Evolutionary conservation across 1,140 invertebrate genomes (phyloP).

Genomic region (Chymomyza costata): DNA sequence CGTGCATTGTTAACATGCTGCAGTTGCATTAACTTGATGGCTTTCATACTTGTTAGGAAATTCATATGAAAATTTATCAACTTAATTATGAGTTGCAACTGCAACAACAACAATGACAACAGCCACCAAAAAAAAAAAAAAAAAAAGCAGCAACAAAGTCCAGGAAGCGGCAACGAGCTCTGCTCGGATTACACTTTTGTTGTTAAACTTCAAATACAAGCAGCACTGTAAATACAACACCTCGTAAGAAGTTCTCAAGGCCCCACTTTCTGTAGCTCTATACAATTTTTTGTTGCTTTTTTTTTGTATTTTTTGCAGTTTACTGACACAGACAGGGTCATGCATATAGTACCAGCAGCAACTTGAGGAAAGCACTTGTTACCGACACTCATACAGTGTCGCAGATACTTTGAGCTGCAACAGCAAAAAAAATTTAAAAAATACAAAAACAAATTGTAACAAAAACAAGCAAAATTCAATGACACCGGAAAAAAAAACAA

Average conservation of each 20-base stretch:
- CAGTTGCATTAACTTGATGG: conserved; percentile 34
- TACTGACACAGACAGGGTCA: too few relatives aligned
- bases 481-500: conserved; percentile 8
- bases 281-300: too few relatives aligned
- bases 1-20: conserved; percentile 16
- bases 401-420: conserved; percentile 15
- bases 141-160: conserved; percentile 4
- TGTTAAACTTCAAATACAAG: conserved; percentile 3
- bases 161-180: conserved; percentile 34
- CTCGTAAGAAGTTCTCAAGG: conserved; percentile 31
- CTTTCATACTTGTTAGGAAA: too few relatives aligned
- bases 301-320: too few relatives aligned
- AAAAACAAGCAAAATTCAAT: conserved; percentile 34
- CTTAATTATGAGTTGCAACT: conserved; percentile 50
- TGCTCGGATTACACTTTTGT: conserved; percentile 8
- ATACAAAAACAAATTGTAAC: conserved; percentile 4
- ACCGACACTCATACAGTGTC: not conserved
- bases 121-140: too few relatives aligned
- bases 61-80: conserved; percentile 60
- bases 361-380: conserved; percentile 57
- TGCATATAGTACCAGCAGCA: not conserved
- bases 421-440: conserved; percentile 25
- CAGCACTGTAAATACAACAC: too few relatives aligned
- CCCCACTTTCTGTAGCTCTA: not conserved
- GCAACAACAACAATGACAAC: conserved; percentile 28